phyloP scores from a whole-genome alignment of 2,888 invertebrate genomes.

The Drosophila atripex region DNA sequence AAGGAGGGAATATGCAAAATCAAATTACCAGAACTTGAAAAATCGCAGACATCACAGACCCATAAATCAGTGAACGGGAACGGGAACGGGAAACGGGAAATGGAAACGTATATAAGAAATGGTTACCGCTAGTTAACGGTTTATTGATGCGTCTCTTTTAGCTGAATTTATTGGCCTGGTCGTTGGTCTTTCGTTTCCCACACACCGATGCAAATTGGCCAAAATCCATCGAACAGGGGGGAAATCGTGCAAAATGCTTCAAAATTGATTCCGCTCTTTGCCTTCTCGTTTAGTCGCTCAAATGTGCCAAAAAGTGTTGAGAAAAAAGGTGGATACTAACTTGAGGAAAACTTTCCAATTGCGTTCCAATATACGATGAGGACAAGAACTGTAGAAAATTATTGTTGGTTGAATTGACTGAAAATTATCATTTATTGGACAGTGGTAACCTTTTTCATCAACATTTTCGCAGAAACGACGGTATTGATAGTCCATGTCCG shows the following conservation, averaged over 20 bases:
- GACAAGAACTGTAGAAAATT: neutral
- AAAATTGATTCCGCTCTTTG: conserved; percentile 19
- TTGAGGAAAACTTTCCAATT: neutral
- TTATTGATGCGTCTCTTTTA: conserved; percentile 77
- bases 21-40: conserved; percentile 73
- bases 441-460: too few relatives aligned
- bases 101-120: conserved; percentile 62
- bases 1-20: conserved; percentile 57
- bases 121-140: conserved; percentile 79
- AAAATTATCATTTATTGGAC: too few relatives aligned
- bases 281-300: neutral
- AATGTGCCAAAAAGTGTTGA: neutral
- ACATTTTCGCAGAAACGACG: neutral
- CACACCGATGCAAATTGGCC: conserved; percentile 28
- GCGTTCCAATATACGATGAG: neutral
- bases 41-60: conserved; percentile 78
- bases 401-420: neutral
- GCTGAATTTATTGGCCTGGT: conserved; percentile 71
- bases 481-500: too few relatives aligned
- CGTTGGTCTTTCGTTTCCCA: conserved; percentile 47
- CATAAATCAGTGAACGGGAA: conserved; percentile 63
- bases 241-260: conserved; percentile 14
- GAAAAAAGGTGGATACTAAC: neutral
- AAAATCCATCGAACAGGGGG: conserved; percentile 1
- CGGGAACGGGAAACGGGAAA: conserved; percentile 33